Evolutionary conservation across 2,113 vertebrate species (phyloP).

Genomic region (Corapipo altera): DNA sequence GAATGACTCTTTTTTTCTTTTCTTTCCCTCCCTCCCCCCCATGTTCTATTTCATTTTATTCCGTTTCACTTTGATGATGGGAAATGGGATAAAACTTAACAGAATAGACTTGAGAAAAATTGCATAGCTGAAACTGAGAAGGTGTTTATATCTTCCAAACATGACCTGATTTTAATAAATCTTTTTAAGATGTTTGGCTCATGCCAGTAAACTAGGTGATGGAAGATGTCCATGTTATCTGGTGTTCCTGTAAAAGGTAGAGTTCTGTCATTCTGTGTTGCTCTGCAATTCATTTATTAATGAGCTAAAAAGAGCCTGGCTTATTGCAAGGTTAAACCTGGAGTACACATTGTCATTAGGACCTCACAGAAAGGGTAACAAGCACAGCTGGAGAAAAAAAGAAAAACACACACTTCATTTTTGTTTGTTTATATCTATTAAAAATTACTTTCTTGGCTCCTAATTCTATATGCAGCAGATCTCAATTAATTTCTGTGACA

Average conservation of each 20-base stretch:
- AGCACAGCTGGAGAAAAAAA: neutral
- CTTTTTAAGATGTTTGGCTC: neutral
- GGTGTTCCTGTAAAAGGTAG: neutral
- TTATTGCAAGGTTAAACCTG: neutral
- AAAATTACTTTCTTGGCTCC: neutral
- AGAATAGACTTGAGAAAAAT: neutral
- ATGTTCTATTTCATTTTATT: neutral
- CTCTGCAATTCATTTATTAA: neutral
- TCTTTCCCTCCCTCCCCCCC: no score
- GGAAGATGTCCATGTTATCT: neutral
- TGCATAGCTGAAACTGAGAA: neutral
- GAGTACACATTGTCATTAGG: neutral
- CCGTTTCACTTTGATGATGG: neutral
- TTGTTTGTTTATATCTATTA: neutral
- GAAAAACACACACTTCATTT: rapidly evolving
- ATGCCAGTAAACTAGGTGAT: rapidly evolving
- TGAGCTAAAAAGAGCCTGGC: neutral
- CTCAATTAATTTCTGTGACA: neutral
- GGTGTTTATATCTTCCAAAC: neutral
- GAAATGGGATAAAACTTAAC: neutral
- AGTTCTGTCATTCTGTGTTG: neutral
- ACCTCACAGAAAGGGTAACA: neutral
- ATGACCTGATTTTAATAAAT: neutral
- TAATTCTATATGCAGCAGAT: neutral
- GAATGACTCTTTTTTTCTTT: neutral